A percentile compares a stretch with the other conserved stretches of the same genome.
Conservation (phyloP, 2,888 invertebrate species). For the Odontomyia ornata region DNA sequence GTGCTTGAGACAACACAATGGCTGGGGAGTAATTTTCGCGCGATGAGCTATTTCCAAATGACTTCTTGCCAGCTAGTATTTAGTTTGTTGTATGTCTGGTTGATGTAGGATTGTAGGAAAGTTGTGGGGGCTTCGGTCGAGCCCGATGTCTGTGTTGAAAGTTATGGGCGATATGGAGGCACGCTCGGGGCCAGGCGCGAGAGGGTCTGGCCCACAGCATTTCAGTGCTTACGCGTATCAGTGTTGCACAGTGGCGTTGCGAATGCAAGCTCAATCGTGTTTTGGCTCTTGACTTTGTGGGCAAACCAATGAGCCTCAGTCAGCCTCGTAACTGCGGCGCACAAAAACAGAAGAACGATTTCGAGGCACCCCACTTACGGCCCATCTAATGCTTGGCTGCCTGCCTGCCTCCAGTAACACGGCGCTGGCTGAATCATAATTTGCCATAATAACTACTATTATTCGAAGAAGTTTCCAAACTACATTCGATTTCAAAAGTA, state of each 20-base stretch:
- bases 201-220: neutral
- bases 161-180: too few species aligned
- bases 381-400: slow-evolving; percentile 3
- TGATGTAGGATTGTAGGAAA: neutral
- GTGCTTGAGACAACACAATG: neutral
- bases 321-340: neutral
- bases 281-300: neutral
- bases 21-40: neutral
- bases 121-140: slow-evolving; percentile 9
- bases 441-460: slow-evolving; percentile 23
- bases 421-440: slow-evolving; percentile 13
- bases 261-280: slow-evolving; percentile 35
- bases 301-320: slow-evolving; percentile 1
- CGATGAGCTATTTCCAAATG: neutral
- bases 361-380: slow-evolving; percentile 13
- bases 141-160: neutral
- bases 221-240: neutral
- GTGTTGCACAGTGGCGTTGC: neutral
- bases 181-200: neutral
- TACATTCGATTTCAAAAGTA: slow-evolving; percentile 31
- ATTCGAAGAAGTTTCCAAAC: slow-evolving; percentile 16
- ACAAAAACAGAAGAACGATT: neutral
- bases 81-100: too few species aligned
- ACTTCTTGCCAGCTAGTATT: neutral
- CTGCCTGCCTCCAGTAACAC: neutral